Evolutionary conservation across 1,140 invertebrate species (phyloP), one percentile per base, ranked within the genome.

Genomic region (Pararge aegeria): DNA sequence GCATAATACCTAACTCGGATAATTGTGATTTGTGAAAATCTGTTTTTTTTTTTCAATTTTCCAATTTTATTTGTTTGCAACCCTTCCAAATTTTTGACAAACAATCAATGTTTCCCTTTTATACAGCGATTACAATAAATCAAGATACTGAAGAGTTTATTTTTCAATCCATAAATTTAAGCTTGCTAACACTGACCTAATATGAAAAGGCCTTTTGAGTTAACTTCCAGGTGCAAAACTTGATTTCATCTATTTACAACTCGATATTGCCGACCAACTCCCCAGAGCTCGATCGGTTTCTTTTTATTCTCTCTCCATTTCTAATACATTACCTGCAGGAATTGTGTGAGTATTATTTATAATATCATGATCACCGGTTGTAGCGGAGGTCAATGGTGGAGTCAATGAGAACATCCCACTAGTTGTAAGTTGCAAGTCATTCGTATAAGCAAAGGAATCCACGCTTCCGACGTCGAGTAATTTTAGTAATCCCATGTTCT

Each of bases 361-460:
- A 73, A 78, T 83, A 74, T 83, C 78, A 76, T 76, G 78, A 80
- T 79, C 68, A 71, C 62, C 49, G 63, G 61, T 58, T 74, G 73
- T 68, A 65, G 69, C 72, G 73, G 70, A 66, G 86, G 86, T 89
- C 86, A 89, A 78, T 78, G 65, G 75, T 66, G 82, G 75, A 87
- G 86, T 89, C 82, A 83, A 87, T 83, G 83, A 86, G 83, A 87
- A 69, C 78, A 79, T 84, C 78, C 71, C 74, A 76, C 76, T 76
- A 75, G 67, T 77, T 75, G 76, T 58, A 64, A 70, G 58, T 37
- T 75, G 75, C 86, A 89, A 89, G 86, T 89, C 86, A 89, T 83
- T 61, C 72, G 68, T 73, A 68, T 75, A 68, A 81, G 69, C 72
- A 68, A 78, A 80, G 75, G 77, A 77, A 80, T 83, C 82, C 65